Evolutionary conservation across 2,113 vertebrate genomes (phyloP), one percentile per base, ranked within the genome.

Genomic region (Anarhynchus alexandrinus): DNA sequence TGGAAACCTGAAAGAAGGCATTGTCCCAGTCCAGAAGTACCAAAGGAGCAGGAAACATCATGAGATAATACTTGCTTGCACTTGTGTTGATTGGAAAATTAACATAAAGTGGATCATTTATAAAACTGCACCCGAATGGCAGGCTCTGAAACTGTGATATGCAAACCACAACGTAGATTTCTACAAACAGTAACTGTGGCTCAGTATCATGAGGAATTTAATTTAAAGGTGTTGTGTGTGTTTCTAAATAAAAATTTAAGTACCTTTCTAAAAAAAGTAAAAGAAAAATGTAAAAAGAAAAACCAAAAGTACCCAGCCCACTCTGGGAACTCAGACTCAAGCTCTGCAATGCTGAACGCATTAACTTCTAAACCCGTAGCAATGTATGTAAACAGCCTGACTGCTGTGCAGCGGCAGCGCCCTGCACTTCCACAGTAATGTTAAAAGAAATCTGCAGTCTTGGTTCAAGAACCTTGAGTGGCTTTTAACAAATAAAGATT

Each of bases 401-500:
- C 72, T 82, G 73, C 76, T 82, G 65, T 62, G 59, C 74, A 82
- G 59, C 45, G 74, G 62, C 54, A 88, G 34, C 14, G 62, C 65
- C 69, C 40, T 64, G 52, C 64, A 65, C 79, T 94, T 96, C 42
- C 73, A 94, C n/a, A 80, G 52, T 36, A 79, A 86, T 0, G 4
- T 59, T 61, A 96, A 79, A 73, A 91, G 95, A 97, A 86, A 95
- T 88, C 80, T 78, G 86, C 29, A 89, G 64, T 91, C 78, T 83
- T 73, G 85, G 47, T 77, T 88, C 73, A 92, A 90, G 59, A 85
- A 91, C 91, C 93, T 93, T 45, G 43, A 90, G 80, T 81, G 90
- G 87, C 62, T 97, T 93, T 89, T 86, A 98, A 97, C 59, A 93
- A 90, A 94, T 89, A 98, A 95, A 92, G 81, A 96, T 84, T 96